Evolutionary conservation across 2,888 invertebrate species (phyloP), one percentile per base, ranked within the genome.

Genomic region (Pyrrhia umbra): DNA sequence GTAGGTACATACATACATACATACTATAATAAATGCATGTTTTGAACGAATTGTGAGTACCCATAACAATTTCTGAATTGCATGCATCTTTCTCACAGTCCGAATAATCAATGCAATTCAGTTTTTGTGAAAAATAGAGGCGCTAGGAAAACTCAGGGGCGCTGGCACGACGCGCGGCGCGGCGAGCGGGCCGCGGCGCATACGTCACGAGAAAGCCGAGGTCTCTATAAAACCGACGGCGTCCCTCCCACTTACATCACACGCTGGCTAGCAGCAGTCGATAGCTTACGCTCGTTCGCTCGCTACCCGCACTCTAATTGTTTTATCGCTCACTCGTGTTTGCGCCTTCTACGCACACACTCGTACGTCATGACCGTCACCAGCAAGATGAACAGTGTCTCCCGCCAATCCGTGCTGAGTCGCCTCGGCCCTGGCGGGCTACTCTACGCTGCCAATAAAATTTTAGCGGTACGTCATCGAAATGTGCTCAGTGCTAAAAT

Each of bases 371-470:
- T 95, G 95, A 95, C 95, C 61, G 95, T 95, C 81, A 88, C 92
- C 83, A 95, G 95, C 89, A 95, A 95, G 86, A 94, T 95, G 94
- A 95, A 95, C 87, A 94, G 93, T 87, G 94, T 95, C 71, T 94
- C 95, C 85, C 94, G 95, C 86, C 94, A 92, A 81, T 92, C 94
- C 70, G 85, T 93, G 85, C 88, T 94, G 82, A 90, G 91, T 80
- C 95, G 94, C 60, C 88, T 95, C 81, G 94, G 95, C 81, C 95
- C 95, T 59, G 95, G 95, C 64, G 94, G 94, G 46, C 88, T 95
- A 23, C 90, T 93, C 65, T 95, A 95, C 83, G 93, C 94, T 84
- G 94, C 94, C 78, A 92, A 94, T 85, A 95, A 94, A 88, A 92
- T 95, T 80, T 82, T 95, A 90, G 92, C 95, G 94, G 95, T 95